A percentile compares a stretch with the other conserved stretches of the same genome.
Evolutionary conservation across 2,888 invertebrate genomes (phyloP).

Genomic region (Calliopum simillimum): DNA sequence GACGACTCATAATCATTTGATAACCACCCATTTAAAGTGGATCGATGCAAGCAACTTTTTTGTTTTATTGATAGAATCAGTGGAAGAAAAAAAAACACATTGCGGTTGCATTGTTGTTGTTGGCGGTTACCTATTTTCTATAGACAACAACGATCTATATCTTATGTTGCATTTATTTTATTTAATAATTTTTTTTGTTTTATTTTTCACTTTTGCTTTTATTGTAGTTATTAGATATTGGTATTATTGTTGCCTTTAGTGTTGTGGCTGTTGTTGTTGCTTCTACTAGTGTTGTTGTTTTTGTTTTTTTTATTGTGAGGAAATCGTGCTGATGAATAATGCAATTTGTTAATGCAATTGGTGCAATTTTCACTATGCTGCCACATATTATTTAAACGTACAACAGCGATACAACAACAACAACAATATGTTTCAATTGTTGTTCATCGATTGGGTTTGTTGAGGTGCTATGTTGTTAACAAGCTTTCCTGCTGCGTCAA

Average conservation of each 20-base stretch:
- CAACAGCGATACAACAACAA: no score
- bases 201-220: conserved; percentile 23
- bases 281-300: conserved; percentile 3
- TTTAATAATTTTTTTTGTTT: conserved; percentile 5
- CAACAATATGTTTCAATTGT: no score
- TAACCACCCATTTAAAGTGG: no score
- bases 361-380: conserved; percentile 37
- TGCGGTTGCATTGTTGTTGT: neutral
- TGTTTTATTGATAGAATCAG: no score
- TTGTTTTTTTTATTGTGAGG: conserved; percentile 33
- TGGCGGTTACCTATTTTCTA: neutral
- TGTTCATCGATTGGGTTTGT: no score
- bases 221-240: conserved; percentile 26
- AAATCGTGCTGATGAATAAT: conserved; percentile 45
- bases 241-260: no score
- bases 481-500: conserved; percentile 6
- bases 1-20: no score
- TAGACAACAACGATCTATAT: conserved; percentile 11
- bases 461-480: conserved; percentile 6
- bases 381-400: conserved; percentile 43
- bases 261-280: conserved; percentile 1
- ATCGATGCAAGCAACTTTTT: no score
- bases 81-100: no score
- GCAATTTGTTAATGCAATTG: conserved; percentile 37
- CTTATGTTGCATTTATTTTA: neutral